phyloP scores from a whole-genome alignment of 1,140 invertebrate genomes.

The Fragariocoptes setiger region DNA sequence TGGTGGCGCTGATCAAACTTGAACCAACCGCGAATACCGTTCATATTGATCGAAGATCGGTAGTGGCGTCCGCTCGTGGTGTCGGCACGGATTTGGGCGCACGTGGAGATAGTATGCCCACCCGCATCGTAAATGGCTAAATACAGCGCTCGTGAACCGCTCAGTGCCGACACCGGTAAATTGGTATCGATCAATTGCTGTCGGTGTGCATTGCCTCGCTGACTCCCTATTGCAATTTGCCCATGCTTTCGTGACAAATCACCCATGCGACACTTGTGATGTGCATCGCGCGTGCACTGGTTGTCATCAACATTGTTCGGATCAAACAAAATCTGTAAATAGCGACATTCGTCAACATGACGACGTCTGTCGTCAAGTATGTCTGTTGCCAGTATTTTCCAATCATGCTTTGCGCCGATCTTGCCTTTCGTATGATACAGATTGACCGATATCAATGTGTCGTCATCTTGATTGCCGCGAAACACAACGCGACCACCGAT shows the following conservation, averaged over 20 bases:
- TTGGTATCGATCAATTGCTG: conserved; percentile 13
- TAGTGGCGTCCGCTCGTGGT: conserved; percentile 14
- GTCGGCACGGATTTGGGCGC: conserved; percentile 37
- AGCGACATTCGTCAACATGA: conserved; percentile 20
- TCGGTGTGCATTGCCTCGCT: conserved; percentile 13
- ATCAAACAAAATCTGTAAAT: conserved; percentile 49
- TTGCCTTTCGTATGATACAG: conserved; percentile 17
- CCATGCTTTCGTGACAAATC: conserved; percentile 46
- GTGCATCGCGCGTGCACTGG: conserved; percentile 15
- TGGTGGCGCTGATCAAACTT: conserved; percentile 43
- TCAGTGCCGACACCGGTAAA: conserved; percentile 24
- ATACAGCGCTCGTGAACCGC: conserved; percentile 35
- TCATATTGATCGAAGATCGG: conserved; percentile 36
- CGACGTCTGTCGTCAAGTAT: conserved; percentile 30
- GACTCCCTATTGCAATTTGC: conserved; percentile 19
- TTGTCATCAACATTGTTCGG: conserved; percentile 31
- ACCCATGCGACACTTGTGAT: conserved; percentile 25
- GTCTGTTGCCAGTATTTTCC: conserved; percentile 65
- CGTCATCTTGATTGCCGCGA: conserved; percentile 25
- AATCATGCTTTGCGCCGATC: conserved; percentile 28
- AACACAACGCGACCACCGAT: conserved; percentile 48
- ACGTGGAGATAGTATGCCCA: conserved; percentile 40
- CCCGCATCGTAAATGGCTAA: conserved; percentile 52
- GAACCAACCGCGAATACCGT: conserved; percentile 45
- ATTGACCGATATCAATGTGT: conserved; percentile 38